phyloP scores from a whole-genome alignment of 2,888 invertebrate species.

The Poecilobothrus nobilitatus region DNA sequence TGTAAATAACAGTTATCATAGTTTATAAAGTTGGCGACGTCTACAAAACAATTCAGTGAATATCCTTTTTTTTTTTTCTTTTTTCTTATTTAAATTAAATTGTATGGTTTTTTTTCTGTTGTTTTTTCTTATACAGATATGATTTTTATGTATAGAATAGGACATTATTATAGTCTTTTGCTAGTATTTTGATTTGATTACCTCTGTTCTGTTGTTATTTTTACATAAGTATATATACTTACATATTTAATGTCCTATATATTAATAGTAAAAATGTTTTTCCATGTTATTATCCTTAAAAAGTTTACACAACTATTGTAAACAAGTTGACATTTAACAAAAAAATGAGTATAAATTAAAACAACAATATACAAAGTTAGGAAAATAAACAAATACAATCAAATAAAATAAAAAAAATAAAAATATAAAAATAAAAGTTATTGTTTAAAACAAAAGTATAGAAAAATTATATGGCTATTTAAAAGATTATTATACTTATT shows the following conservation, averaged over 20 bases:
- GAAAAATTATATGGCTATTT: no score
- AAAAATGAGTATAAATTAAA: neutral
- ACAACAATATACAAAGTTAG: neutral
- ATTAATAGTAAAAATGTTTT: neutral
- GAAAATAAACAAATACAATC: no score
- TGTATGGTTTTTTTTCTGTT: no score
- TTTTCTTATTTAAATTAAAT: neutral
- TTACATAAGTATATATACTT: no score
- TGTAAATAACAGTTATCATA: neutral
- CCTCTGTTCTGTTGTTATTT: neutral
- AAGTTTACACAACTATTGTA: neutral
- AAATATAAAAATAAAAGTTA: no score
- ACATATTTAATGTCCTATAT: neutral
- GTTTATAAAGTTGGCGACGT: neutral
- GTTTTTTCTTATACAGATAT: no score
- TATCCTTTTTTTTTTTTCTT: neutral
- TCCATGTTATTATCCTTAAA: neutral
- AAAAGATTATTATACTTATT: no score
- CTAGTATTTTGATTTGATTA: neutral
- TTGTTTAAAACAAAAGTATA: no score
- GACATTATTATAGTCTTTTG: neutral
- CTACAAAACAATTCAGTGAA: neutral
- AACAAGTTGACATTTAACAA: neutral
- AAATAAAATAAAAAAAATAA: no score
- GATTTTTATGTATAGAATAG: neutral